Conservation (phyloP, 2,113 vertebrate species). For the Notechis scutatus region DNA sequence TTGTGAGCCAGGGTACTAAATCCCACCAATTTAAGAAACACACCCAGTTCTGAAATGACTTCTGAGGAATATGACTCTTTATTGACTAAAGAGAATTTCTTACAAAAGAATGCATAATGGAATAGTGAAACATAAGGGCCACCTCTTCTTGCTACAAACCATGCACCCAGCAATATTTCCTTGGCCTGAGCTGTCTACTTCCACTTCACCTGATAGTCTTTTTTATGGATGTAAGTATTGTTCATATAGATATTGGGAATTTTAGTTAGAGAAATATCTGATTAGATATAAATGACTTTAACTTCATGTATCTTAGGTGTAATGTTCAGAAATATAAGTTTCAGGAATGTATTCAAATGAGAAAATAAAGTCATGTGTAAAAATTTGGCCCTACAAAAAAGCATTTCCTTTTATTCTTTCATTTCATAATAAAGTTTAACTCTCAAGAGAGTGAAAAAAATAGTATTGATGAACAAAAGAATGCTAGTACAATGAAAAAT, state of each 20-base stretch:
- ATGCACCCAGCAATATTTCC: background rate
- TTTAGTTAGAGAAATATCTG: background rate
- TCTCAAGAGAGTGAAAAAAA: slow-evolving; percentile 65
- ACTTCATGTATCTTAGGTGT: background rate
- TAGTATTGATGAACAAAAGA: slow-evolving; percentile 69
- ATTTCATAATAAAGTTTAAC: slow-evolving; percentile 70
- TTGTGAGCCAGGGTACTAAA: background rate
- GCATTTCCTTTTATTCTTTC: slow-evolving; percentile 64
- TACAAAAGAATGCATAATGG: background rate
- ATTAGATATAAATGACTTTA: background rate
- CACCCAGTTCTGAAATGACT: background rate
- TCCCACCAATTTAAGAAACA: background rate
- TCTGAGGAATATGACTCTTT: background rate
- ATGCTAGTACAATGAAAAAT: slow-evolving; percentile 64
- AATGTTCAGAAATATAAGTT: rapidly evolving
- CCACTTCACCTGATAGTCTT: background rate
- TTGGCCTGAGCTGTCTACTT: background rate
- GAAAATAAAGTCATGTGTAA: slow-evolving; percentile 3
- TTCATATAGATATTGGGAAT: background rate
- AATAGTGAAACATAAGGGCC: background rate
- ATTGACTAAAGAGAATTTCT: background rate
- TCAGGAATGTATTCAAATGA: background rate
- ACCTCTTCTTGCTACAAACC: background rate
- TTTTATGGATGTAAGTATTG: background rate
- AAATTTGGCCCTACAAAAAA: slow-evolving; percentile 42